These are phyloP conservation scores for Gymnopithys bicolor DNA, from an alignment of 2,797 vertebrate species.

Conservation along the genomic window DNA sequence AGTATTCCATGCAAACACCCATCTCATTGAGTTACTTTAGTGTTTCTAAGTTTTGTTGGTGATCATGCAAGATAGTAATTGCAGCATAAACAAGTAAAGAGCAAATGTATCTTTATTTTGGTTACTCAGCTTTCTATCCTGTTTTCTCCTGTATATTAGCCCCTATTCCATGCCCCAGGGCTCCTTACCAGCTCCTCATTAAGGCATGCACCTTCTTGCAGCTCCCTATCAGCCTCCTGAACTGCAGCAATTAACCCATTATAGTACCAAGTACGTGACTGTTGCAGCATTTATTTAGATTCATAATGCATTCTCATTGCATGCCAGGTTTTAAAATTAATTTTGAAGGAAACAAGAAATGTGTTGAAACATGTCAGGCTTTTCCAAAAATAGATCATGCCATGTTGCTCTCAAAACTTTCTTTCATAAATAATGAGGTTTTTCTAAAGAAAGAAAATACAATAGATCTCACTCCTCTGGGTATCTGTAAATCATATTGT, in stretches of 20 bases:
- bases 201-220: constrained; percentile 38
- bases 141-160: constrained; percentile 44
- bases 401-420: neutral
- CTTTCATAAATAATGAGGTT: neutral
- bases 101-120: constrained; percentile 15
- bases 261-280: neutral
- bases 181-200: constrained; percentile 53
- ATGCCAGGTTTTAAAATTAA: constrained; percentile 7
- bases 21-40: constrained; percentile 35
- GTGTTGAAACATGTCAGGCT: neutral
- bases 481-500: neutral
- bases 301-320: neutral
- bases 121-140: constrained; percentile 33
- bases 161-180: constrained; percentile 32
- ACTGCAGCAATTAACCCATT: constrained; percentile 55
- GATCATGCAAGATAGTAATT: constrained; percentile 3
- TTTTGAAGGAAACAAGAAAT: constrained; percentile 4
- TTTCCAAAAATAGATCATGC: constrained; percentile 28
- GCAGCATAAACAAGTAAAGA: constrained; percentile 30
- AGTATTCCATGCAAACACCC: constrained; percentile 44
- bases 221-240: constrained; percentile 39
- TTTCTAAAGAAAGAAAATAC: neutral
- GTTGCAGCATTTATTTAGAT: neutral
- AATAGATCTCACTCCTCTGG: neutral
- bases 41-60: constrained; percentile 52